Conservation (phyloP, 1,140 invertebrate species). For the Palaemon carinicauda region DNA sequence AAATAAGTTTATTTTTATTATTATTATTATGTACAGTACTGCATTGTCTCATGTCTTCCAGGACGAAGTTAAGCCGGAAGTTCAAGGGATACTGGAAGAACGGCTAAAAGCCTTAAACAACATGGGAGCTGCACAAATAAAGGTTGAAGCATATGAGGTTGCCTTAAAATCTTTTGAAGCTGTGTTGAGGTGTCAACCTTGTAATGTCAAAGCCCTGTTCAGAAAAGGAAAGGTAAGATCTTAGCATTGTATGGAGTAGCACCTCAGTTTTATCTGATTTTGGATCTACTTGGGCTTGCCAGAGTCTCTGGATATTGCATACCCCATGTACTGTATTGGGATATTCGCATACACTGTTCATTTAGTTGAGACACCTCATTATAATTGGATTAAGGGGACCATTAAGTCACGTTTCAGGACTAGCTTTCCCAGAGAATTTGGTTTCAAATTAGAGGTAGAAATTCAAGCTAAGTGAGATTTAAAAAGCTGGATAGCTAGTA, state of each 20-base stretch:
- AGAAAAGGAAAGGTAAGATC: slow-evolving; percentile 78
- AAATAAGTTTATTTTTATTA: background rate
- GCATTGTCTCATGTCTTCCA: too few species aligned
- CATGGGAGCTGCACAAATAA: slow-evolving; percentile 87
- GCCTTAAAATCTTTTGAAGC: slow-evolving; percentile 81
- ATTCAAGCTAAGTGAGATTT: too few species aligned
- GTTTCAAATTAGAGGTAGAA: too few species aligned
- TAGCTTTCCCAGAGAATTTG: too few species aligned
- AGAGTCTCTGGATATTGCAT: too few species aligned
- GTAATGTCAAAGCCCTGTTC: slow-evolving; percentile 89
- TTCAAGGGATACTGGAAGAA: slow-evolving; percentile 74
- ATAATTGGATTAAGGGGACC: slow-evolving; percentile 27
- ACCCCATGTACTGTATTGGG: too few species aligned
- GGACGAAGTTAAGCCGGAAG: slow-evolving; percentile 61
- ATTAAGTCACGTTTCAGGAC: background rate
- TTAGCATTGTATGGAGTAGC: background rate
- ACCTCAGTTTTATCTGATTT: too few species aligned
- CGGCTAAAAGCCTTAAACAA: slow-evolving; percentile 87
- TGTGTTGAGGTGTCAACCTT: slow-evolving; percentile 82
- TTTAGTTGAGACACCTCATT: too few species aligned
- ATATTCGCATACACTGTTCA: too few species aligned
- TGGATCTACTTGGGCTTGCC: too few species aligned
- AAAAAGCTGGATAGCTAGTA: too few species aligned
- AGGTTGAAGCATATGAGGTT: slow-evolving; percentile 81
- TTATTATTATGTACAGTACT: background rate